Conservation (phyloP, 2,113 vertebrate genomes). For the Chelonoidis abingdonii region DNA sequence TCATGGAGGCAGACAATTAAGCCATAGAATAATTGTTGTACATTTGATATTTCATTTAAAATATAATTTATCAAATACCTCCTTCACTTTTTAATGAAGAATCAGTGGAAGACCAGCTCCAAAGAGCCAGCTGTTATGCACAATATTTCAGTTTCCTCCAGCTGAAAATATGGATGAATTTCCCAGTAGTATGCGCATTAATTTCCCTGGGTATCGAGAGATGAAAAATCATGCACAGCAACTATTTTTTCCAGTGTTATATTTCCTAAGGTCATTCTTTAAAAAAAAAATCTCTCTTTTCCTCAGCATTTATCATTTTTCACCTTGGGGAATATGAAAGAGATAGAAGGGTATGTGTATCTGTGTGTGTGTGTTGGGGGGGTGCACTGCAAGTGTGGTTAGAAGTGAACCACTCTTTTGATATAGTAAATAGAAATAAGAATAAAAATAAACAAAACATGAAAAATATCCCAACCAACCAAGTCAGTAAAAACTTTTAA, state of each 20-base stretch:
- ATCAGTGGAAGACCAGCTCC: neutral
- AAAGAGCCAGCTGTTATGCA: neutral
- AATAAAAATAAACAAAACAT: slow-evolving; percentile 25
- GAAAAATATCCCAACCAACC: slow-evolving; percentile 23
- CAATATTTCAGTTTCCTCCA: neutral
- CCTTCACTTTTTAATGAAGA: neutral
- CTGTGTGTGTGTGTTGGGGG: neutral
- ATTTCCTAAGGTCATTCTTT: slow-evolving; percentile 56
- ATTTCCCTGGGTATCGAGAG: slow-evolving; percentile 26
- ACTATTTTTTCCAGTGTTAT: slow-evolving; percentile 41
- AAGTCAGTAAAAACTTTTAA: slow-evolving; percentile 34
- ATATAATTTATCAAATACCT: neutral
- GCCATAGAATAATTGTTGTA: slow-evolving; percentile 8
- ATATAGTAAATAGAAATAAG: neutral
- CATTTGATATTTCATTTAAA: slow-evolving; percentile 27
- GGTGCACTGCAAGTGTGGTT: neutral
- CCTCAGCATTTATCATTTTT: slow-evolving; percentile 4
- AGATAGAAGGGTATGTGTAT: slow-evolving; percentile 11
- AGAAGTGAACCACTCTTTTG: neutral
- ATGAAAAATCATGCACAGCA: slow-evolving; percentile 1
- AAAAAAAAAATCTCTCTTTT: slow-evolving; percentile 34
- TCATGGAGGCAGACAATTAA: neutral
- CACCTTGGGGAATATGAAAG: slow-evolving; percentile 14
- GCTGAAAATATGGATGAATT: neutral
- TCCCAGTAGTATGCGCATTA: slow-evolving; percentile 25